Percentiles rank a stretch among this genome's conserved stretches.
Conservation (phyloP, 2,888 invertebrate genomes). For the Acanthosepion esculentum region DNA sequence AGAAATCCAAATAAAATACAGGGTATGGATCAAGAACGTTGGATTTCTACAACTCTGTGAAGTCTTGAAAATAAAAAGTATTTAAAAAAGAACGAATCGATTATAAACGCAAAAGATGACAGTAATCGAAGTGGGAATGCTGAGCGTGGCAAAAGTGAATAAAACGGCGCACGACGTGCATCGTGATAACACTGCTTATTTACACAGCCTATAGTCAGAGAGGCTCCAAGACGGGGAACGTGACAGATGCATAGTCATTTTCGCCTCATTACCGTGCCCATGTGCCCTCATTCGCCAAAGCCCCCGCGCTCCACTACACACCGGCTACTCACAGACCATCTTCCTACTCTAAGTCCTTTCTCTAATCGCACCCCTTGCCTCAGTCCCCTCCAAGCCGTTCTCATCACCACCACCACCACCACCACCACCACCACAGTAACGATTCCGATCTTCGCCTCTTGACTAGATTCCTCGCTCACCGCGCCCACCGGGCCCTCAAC, state of each 20-base stretch:
- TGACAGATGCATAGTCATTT: not conserved
- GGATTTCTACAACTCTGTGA: not conserved
- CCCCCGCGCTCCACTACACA: not conserved
- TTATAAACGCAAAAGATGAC: not conserved
- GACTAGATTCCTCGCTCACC: not conserved
- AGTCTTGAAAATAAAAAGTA: not conserved
- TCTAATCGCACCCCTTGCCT: not conserved
- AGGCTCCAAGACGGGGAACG: conserved; percentile 33
- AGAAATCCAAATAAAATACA: not conserved
- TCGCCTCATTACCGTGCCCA: conserved; percentile 13
- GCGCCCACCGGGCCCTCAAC: conserved; percentile 2
- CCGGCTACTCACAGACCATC: not conserved
- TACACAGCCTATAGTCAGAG: conserved; percentile 18
- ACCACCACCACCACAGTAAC: not conserved
- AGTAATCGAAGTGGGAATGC: not conserved
- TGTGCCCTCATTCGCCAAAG: not conserved
- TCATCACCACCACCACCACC: not conserved
- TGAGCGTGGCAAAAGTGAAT: not conserved
- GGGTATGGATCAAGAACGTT: not conserved
- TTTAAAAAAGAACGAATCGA: not conserved
- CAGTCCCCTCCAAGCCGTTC: not conserved
- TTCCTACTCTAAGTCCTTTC: not conserved
- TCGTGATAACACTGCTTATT: not conserved
- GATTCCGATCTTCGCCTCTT: not conserved
- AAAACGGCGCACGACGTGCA: not conserved